Percentiles rank a stretch among this genome's conserved stretches.
Evolutionary conservation across 1,140 invertebrate genomes (phyloP).

Genomic region (Caenorhabditis remanei): DNA sequence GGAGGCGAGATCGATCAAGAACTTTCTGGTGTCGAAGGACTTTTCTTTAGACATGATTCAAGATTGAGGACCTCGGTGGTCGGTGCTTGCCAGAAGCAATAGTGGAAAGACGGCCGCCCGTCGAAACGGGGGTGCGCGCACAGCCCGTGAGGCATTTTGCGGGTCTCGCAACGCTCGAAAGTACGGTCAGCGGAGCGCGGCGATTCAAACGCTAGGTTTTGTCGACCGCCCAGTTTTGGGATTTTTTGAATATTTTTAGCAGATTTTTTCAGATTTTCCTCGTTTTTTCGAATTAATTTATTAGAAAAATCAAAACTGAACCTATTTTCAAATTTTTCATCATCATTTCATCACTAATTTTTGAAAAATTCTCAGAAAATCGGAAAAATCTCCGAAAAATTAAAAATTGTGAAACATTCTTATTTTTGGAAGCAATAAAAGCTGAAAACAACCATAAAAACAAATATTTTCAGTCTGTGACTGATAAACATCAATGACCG

Average conservation of each 20-base stretch:
- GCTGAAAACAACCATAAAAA: background rate
- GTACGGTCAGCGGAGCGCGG: slow-evolving; percentile 22
- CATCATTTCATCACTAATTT: background rate
- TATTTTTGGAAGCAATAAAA: background rate
- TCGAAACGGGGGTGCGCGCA: slow-evolving; percentile 8
- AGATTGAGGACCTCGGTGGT: slow-evolving; percentile 48
- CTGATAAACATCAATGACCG: background rate
- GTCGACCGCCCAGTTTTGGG: slow-evolving; percentile 42
- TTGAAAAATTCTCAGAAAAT: background rate
- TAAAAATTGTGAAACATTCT: background rate
- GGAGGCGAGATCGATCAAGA: slow-evolving; percentile 73
- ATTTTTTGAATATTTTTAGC: slow-evolving; percentile 5
- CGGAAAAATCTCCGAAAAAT: background rate
- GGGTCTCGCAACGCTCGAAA: slow-evolving; percentile 42
- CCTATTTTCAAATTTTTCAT: background rate
- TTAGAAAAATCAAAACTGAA: background rate
- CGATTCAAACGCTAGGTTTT: slow-evolving; percentile 34
- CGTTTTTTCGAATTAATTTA: background rate
- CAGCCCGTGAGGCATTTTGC: slow-evolving; percentile 22
- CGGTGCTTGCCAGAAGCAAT: slow-evolving; percentile 44
- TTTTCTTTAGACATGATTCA: slow-evolving; percentile 65
- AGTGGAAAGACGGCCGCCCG: slow-evolving; percentile 20
- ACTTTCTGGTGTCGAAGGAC: slow-evolving; percentile 73
- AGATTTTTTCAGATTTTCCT: background rate
- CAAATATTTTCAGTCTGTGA: background rate